These are phyloP conservation scores for Linyphia triangularis DNA, from an alignment of 2,888 invertebrate genomes.

Conservation along the genomic window DNA sequence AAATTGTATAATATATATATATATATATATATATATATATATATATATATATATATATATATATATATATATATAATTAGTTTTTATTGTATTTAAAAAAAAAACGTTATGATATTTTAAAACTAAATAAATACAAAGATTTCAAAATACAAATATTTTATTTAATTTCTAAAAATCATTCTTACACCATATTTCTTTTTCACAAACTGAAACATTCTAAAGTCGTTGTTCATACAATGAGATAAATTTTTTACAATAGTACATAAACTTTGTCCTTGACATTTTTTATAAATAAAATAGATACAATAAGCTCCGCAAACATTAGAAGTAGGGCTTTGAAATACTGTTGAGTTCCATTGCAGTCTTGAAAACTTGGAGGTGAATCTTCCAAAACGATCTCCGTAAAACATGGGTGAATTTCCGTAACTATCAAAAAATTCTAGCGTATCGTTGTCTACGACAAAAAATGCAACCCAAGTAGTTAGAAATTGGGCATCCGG, in stretches of 20 bases:
- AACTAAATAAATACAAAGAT: neutral
- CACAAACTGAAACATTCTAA: neutral
- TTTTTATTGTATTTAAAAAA: neutral
- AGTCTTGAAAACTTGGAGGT: neutral
- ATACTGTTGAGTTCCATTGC: neutral
- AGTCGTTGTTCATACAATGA: neutral
- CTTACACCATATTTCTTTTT: too few species aligned
- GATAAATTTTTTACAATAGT: conserved; percentile 6
- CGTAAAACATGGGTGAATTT: conserved; percentile 26
- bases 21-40: neutral
- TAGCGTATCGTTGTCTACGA: neutral
- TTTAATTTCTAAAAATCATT: too few species aligned
- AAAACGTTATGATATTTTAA: neutral
- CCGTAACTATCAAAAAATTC: conserved; percentile 67
- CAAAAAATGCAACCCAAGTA: conserved; percentile 65
- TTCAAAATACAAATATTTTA: neutral
- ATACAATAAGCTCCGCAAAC: conserved; percentile 50
- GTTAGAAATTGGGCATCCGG: too few species aligned
- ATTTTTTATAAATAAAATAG: conserved; percentile 44
- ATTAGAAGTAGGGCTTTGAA: conserved; percentile 47
- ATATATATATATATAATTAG: conserved; percentile 13
- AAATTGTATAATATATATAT: too few species aligned
- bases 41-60: conserved; percentile 1
- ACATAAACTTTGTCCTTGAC: conserved; percentile 9
- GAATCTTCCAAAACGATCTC: neutral